A percentile compares a stretch with the other conserved stretches of the same genome.
Conservation (phyloP, 2,113 vertebrate genomes). For the Panthera leo region DNA sequence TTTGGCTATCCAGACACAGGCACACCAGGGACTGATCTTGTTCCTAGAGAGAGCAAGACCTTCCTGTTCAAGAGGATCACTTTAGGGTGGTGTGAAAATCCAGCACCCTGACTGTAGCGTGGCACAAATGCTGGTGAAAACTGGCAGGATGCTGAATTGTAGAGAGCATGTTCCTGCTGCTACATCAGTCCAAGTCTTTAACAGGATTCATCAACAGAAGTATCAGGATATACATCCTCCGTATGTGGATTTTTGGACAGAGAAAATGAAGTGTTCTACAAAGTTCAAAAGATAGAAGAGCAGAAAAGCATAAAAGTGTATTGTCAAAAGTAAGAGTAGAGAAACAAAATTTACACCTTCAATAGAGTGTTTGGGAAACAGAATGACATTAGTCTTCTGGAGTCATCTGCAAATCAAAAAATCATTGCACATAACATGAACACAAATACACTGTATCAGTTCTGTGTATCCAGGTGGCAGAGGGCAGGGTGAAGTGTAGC, state of each 20-base stretch:
- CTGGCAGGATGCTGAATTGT: background rate
- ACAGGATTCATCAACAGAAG: background rate
- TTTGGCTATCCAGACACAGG: background rate
- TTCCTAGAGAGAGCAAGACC: background rate
- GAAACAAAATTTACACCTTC: background rate
- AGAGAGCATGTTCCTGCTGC: background rate
- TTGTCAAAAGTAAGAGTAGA: background rate
- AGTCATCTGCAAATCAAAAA: background rate
- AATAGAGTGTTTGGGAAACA: background rate
- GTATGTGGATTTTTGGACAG: background rate
- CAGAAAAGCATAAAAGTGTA: background rate
- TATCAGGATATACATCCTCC: background rate
- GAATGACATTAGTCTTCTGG: background rate
- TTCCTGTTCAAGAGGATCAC: background rate
- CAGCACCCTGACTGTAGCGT: background rate
- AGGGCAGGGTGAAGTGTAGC: background rate
- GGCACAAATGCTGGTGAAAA: background rate
- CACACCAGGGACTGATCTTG: background rate
- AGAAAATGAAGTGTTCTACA: background rate
- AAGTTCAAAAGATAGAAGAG: background rate
- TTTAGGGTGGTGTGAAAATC: background rate
- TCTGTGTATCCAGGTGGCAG: background rate
- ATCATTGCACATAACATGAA: background rate
- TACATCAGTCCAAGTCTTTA: background rate
- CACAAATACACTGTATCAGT: background rate